These are phyloP conservation scores for Desoria tigrina DNA, from an alignment of 2,888 invertebrate genomes.

Conservation along the genomic window DNA sequence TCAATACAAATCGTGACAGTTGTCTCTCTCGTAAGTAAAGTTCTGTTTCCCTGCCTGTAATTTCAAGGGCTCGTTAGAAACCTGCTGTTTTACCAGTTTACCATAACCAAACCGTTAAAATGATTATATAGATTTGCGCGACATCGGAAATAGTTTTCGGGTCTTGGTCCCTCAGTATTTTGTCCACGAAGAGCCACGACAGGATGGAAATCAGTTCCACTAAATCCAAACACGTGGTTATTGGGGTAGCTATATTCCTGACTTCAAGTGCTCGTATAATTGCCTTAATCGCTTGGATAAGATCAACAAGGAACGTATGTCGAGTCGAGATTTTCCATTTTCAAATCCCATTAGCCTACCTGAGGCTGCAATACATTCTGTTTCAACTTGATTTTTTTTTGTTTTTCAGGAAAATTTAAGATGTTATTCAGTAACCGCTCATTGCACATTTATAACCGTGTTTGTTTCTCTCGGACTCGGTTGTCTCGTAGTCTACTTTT, in stretches of 20 bases:
- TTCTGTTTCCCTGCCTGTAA: too few species aligned
- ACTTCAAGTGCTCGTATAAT: slow-evolving; percentile 31
- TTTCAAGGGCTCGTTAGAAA: too few species aligned
- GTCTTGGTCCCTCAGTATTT: slow-evolving; percentile 32
- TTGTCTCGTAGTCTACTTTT: slow-evolving; percentile 31
- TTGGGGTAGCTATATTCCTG: slow-evolving; percentile 34
- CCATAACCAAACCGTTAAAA: too few species aligned
- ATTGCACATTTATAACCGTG: slow-evolving; percentile 34
- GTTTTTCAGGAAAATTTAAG: slow-evolving; percentile 15
- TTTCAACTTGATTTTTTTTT: background rate
- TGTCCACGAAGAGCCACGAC: slow-evolving; percentile 4
- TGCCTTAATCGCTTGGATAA: slow-evolving; percentile 34
- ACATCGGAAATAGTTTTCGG: slow-evolving; percentile 38
- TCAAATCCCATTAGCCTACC: too few species aligned
- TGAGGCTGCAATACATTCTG: too few species aligned
- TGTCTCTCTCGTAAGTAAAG: slow-evolving; percentile 32
- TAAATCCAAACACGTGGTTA: slow-evolving; percentile 34
- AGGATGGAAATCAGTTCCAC: slow-evolving; percentile 7
- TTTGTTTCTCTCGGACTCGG: slow-evolving; percentile 32
- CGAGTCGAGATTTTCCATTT: background rate
- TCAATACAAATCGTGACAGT: slow-evolving; percentile 37
- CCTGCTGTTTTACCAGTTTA: too few species aligned
- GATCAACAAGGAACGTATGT: slow-evolving; percentile 34
- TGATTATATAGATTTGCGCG: slow-evolving; percentile 32
- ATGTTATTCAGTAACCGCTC: slow-evolving; percentile 35